Evolutionary conservation across 2,113 vertebrate species (phyloP).

Genomic region (Epinephelus lanceolatus): DNA sequence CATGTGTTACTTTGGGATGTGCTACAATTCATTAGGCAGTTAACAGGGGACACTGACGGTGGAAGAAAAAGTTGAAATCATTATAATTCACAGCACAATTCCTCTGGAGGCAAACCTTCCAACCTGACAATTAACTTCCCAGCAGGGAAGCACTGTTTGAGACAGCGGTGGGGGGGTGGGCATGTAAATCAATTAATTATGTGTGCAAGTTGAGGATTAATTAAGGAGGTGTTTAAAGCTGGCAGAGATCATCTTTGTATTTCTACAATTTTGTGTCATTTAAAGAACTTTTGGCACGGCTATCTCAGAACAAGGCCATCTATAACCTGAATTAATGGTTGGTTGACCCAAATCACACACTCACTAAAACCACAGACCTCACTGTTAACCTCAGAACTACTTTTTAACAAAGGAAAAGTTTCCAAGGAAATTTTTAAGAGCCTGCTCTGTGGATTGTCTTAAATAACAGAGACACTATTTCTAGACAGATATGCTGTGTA

Average conservation of each 20-base stretch:
- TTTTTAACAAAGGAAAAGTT: not conserved
- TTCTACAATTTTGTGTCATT: slow-evolving; percentile 2
- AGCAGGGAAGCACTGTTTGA: slow-evolving; percentile 68
- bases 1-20: not conserved
- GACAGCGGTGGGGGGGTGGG: slow-evolving; percentile 21
- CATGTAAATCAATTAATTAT: slow-evolving; percentile 77
- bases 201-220: slow-evolving; percentile 72
- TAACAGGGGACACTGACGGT: slow-evolving; percentile 18
- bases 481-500: not conserved
- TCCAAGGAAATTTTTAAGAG: not conserved
- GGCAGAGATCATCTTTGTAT: slow-evolving; percentile 37
- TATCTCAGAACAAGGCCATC: not conserved
- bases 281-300: slow-evolving; percentile 8
- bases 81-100: slow-evolving; percentile 71
- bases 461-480: too few species aligned
- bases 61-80: slow-evolving; percentile 55
- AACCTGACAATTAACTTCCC: slow-evolving; percentile 81
- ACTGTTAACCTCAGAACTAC: not conserved
- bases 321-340: not conserved
- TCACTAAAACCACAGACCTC: not conserved
- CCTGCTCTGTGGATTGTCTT: not conserved
- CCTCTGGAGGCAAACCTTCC: slow-evolving; percentile 61
- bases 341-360: too few species aligned
- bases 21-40: slow-evolving; percentile 33
- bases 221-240: slow-evolving; percentile 69